Evolutionary conservation across 2,888 invertebrate genomes (phyloP).

Genomic region (Linhomoeus sp.): DNA sequence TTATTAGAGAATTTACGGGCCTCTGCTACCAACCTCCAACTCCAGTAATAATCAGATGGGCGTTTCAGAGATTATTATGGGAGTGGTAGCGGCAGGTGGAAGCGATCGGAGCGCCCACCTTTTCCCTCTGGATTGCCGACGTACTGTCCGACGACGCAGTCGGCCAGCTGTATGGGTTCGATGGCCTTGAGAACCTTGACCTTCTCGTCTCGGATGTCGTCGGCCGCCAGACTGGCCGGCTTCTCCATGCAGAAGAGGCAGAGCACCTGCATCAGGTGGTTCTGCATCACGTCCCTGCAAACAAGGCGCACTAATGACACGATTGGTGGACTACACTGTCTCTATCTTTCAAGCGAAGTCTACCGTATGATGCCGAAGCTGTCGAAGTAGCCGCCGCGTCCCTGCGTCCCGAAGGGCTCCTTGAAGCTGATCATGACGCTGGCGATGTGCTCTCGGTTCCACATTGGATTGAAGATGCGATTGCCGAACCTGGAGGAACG

Average conservation of each 20-base stretch:
- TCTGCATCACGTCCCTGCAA: slow-evolving; percentile 90
- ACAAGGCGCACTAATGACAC: background rate
- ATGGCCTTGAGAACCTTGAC: slow-evolving; percentile 81
- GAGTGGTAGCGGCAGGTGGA: too few species aligned
- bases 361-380: slow-evolving; percentile 75
- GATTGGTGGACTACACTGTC: too few species aligned
- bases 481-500: slow-evolving; percentile 96
- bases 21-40: too few species aligned
- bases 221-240: slow-evolving; percentile 73
- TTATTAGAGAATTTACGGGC: too few species aligned
- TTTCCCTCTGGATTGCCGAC: slow-evolving; percentile 46
- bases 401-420: slow-evolving; percentile 94
- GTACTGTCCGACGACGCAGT: slow-evolving; percentile 87
- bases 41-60: too few species aligned
- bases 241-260: slow-evolving; percentile 97
- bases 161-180: slow-evolving; percentile 47
- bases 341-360: too few species aligned
- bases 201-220: slow-evolving; percentile 92
- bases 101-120: slow-evolving; percentile 10
- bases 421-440: slow-evolving; percentile 89
- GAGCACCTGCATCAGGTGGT: slow-evolving; percentile 87
- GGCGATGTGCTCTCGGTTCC: slow-evolving; percentile 92
- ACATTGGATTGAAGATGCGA: slow-evolving; percentile 74
- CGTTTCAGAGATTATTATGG: too few species aligned
- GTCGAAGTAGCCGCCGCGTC: slow-evolving; percentile 95